Percentiles rank a stretch among this genome's conserved stretches.
Evolutionary conservation across 2,113 vertebrate genomes (phyloP).

Genomic region (Romanogobio albipinnatus): DNA sequence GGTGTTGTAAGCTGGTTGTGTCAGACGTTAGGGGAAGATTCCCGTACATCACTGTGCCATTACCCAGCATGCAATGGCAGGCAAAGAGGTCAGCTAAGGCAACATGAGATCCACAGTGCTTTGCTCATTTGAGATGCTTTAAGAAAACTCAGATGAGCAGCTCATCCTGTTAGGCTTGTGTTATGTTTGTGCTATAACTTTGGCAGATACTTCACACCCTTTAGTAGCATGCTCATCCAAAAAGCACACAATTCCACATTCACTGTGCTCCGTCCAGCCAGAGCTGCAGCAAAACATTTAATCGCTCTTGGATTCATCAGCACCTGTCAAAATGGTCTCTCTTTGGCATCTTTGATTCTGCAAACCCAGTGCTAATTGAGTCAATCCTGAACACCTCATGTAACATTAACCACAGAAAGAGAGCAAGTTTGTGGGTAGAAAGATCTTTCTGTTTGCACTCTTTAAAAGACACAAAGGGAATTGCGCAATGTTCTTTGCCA

Average conservation of each 20-base stretch:
- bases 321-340: background rate
- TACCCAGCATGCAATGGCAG: no score
- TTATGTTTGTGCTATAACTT: background rate
- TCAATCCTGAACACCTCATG: background rate
- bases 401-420: background rate
- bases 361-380: background rate
- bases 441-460: background rate
- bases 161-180: background rate
- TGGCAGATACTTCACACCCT: background rate
- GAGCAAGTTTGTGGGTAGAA: background rate
- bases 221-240: background rate
- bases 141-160: background rate
- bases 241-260: background rate
- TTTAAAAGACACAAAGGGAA: slow-evolving; percentile 58
- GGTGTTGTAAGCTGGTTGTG: background rate
- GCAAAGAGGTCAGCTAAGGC: background rate
- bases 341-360: background rate
- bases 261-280: no score
- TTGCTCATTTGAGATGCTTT: background rate
- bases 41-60: background rate
- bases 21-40: background rate
- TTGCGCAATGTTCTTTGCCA: slow-evolving; percentile 57
- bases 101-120: background rate
- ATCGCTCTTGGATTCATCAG: background rate
- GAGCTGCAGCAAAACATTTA: no score